Conservation (phyloP, 2,797 vertebrate genomes). For the Champsocephalus gunnari region DNA sequence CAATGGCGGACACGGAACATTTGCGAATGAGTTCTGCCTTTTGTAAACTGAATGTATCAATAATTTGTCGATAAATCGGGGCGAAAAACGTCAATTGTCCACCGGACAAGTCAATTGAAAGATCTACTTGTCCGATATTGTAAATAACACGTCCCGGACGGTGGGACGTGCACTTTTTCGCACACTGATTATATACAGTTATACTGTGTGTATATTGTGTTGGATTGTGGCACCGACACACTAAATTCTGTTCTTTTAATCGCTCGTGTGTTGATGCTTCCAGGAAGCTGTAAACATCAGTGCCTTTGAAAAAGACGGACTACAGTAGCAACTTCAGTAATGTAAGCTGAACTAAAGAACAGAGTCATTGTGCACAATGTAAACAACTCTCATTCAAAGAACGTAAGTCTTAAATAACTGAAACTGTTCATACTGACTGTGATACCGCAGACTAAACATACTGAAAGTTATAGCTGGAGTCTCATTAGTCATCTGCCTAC, state of each 20-base stretch:
- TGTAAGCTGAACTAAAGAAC: constrained; percentile 4
- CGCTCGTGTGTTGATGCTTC: constrained; percentile 23
- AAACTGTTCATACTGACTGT: not conserved
- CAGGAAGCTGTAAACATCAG: constrained; percentile 19
- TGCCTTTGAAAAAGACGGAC: not conserved
- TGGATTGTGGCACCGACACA: constrained; percentile 1
- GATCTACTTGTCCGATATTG: too few species aligned
- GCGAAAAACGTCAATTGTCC: too few species aligned
- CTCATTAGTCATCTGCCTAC: constrained; percentile 1
- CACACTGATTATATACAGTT: constrained; percentile 2
- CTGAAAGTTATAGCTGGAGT: not conserved
- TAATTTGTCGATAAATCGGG: too few species aligned
- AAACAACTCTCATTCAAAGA: not conserved
- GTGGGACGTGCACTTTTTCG: too few species aligned
- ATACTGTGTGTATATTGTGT: not conserved
- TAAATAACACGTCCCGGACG: too few species aligned
- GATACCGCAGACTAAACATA: not conserved
- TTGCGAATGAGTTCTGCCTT: too few species aligned
- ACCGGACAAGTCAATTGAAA: too few species aligned
- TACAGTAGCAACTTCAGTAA: constrained; percentile 11
- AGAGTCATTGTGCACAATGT: not conserved
- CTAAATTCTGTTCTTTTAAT: constrained; percentile 7
- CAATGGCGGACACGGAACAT: too few species aligned
- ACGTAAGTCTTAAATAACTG: not conserved
- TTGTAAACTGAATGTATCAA: too few species aligned